Base-by-base conservation (phyloP, 2,888 invertebrate genomes). In the Agrotis segetum region DNA sequence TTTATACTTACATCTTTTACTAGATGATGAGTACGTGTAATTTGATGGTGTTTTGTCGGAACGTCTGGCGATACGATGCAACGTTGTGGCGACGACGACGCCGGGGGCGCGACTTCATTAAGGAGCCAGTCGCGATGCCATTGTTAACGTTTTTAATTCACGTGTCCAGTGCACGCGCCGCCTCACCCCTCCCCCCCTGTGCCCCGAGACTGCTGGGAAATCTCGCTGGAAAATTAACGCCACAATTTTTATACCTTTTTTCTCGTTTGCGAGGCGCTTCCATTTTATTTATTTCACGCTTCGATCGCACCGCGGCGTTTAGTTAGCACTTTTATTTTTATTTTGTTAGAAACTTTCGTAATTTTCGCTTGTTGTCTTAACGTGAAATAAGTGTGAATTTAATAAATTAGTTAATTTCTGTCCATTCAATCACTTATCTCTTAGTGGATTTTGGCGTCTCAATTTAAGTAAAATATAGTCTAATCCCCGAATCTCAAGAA, bases 121-220 rank as follows among this genome's bases (percentile, higher is more conserved):
- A 93, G 93, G 89, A 93, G 90, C 91, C 88, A 88, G 90, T 90
- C 92, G 93, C 91, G 90, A 88, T 90, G 92, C 88, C 92, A 93
- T 95, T 96, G 95, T 95, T 94, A 95, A 92, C 93, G 93, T 93
- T 95, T 95, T 96, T 95, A 95, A 95, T 96, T 96, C 95, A 95
- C 92, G 95, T 96, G 95, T 96, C 96, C 93, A 90, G 88, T 90
- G 93, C 96, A 96, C 94, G 94, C 94, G 93, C 91, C 89, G 90
- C 91, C 90, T 89, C 89, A 87, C 87, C 87, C 86, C 87, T 81
- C 29, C 89, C 87, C 87, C 87, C 86, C 87, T 81, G n/a, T 86
- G 89, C 88, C 85, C 88, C 84, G 89, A 90, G 92, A 93, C 93
- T 93, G 94, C 92, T 92, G 94, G 94, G 93, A 95, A 96, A 96